Evolutionary conservation across 2,888 invertebrate genomes (phyloP).

Genomic region (Cistogaster globosa): DNA sequence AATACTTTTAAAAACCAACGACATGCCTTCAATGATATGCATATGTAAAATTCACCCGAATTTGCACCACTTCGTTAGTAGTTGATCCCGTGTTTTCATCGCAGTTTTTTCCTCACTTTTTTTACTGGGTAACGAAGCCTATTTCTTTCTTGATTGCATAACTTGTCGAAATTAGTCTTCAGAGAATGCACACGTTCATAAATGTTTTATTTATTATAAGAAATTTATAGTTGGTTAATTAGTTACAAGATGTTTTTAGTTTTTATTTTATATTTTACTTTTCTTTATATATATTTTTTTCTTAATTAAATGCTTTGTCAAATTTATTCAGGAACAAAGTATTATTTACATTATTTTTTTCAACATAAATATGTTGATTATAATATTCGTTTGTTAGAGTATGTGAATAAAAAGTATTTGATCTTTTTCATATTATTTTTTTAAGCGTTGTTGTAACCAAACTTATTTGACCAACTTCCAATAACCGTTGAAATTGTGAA

Average conservation of each 20-base stretch:
- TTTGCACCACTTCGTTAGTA: too few relatives aligned
- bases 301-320: background rate
- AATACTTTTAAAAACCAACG: too few relatives aligned
- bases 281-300: background rate
- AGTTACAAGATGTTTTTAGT: background rate
- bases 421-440: background rate
- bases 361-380: constrained; percentile 5
- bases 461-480: constrained; percentile 34
- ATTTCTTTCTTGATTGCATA: too few relatives aligned
- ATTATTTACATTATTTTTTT: background rate
- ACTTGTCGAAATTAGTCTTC: too few relatives aligned
- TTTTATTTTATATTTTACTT: background rate
- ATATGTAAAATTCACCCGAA: too few relatives aligned
- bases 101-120: too few relatives aligned
- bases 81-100: too few relatives aligned
- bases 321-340: background rate
- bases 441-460: background rate
- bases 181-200: too few relatives aligned
- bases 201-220: too few relatives aligned
- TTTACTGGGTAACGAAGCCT: too few relatives aligned
- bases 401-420: background rate
- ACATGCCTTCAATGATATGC: too few relatives aligned
- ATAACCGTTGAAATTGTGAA: constrained; percentile 61
- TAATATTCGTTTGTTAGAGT: constrained; percentile 29
- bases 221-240: too few relatives aligned